These are phyloP conservation scores for Lacerta agilis DNA, from an alignment of 2,797 vertebrate species.

Conservation along the genomic window DNA sequence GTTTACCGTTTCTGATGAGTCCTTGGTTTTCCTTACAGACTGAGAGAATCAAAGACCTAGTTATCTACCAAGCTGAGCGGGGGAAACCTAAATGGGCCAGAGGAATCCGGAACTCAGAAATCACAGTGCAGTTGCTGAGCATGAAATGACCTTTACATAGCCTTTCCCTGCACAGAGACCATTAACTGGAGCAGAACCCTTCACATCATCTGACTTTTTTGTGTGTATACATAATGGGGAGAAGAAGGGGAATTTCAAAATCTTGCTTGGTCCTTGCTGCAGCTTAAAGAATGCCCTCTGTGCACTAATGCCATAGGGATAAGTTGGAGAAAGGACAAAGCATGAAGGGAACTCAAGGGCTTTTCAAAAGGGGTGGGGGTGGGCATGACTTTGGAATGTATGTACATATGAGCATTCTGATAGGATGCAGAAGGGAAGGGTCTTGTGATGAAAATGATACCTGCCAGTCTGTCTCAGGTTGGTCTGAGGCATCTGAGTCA, in stretches of 20 bases:
- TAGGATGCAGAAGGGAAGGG: not conserved
- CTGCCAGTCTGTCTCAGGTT: not conserved
- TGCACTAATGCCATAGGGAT: too few relatives aligned
- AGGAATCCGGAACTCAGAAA: not conserved
- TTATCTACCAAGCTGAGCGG: not conserved
- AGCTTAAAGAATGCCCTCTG: not conserved
- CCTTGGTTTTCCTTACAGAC: not conserved
- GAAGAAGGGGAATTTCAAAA: not conserved
- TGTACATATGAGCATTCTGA: not conserved
- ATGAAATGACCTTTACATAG: not conserved
- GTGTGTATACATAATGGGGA: too few relatives aligned
- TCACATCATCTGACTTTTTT: not conserved
- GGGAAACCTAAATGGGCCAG: not conserved
- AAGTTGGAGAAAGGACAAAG: not conserved
- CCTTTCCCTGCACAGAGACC: not conserved
- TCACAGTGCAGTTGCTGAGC: not conserved
- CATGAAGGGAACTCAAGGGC: not conserved
- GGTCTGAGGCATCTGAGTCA: not conserved
- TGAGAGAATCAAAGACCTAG: constrained; percentile 31
- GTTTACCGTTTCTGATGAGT: not conserved
- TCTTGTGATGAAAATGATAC: not conserved
- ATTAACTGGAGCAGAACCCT: not conserved
- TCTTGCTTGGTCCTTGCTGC: not conserved
- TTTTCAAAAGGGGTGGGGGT: not conserved
- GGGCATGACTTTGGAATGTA: not conserved